Evolutionary conservation across 1,140 invertebrate species (phyloP), one percentile per base, ranked within the genome.

Genomic region (Pentalonia nigronervosa): DNA sequence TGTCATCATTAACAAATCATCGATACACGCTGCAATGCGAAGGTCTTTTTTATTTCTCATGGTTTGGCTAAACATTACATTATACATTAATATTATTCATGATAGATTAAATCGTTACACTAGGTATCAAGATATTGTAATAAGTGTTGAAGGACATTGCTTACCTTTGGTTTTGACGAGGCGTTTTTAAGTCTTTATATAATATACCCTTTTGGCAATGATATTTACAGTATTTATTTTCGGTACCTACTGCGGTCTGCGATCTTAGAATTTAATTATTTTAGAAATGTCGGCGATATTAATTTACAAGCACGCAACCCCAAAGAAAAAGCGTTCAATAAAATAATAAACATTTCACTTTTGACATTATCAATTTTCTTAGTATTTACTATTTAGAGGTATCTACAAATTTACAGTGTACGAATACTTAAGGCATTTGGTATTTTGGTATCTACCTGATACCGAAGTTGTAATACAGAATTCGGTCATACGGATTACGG

Each of bases 31-130:
- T 6, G 76, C 91, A 0, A 84, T 0, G 30, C 56, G 20, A 14
- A 93, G 48, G 0, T 93, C 91, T 30, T 41, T 50, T 93, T 93
- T 93, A 30, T 84, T 93, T 45, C 91, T 93, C 91, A 93, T 93
- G 91, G 30, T 83, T 91, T 17, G 53, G 2, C 89, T 90, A 45
- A 41, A 90, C 45, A 67, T 67, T 17, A 89, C 34, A 53, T 7
- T 48, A 34, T 50, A 34, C 30, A 56, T 56, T 23, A 88, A 34
- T 34, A 88, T 34, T 25, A 34, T 50, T 48, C 21, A 20, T 45
- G 23, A 25, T 8, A 84, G 41, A 21, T 48, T 87, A 50, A 20
- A 88, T 36, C 34, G 9, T 30, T 86, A 7, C n/a, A 47, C 9
- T 67, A n/a, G 60, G 7, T 41, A 86, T 8, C n/a, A 4, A 11